A percentile compares a stretch with the other conserved stretches of the same genome.
Conservation (phyloP, 1,140 invertebrate species). For the Drosophila oshimai region DNA sequence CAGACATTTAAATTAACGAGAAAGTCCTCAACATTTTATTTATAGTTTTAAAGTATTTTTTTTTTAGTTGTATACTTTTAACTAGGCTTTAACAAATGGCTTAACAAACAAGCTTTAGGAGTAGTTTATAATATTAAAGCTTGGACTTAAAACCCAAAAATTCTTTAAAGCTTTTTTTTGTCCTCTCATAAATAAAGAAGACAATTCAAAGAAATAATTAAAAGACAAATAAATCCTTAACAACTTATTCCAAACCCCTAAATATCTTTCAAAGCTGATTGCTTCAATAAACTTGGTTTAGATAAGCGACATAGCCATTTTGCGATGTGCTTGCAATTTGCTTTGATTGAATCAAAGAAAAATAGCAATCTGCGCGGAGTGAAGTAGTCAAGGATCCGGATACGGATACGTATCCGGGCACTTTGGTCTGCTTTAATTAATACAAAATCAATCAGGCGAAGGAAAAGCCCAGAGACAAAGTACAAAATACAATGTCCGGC, state of each 20-base stretch:
- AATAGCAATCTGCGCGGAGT: not conserved
- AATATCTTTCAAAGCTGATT: not conserved
- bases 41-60: too few relatives aligned
- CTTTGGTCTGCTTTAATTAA: slow-evolving; percentile 17
- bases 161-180: too few relatives aligned
- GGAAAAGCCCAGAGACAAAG: not conserved
- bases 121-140: too few relatives aligned
- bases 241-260: not conserved
- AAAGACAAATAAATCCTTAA: not conserved
- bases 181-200: too few relatives aligned
- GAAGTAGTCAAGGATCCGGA: not conserved
- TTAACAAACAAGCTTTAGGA: too few relatives aligned
- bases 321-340: not conserved
- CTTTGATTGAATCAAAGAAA: not conserved
- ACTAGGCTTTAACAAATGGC: too few relatives aligned
- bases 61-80: too few relatives aligned
- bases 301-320: not conserved
- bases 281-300: not conserved
- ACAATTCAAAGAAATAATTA: not conserved
- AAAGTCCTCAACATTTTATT: too few relatives aligned
- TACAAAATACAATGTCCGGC: slow-evolving; percentile 1
- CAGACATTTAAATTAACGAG: too few relatives aligned
- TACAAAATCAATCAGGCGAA: slow-evolving; percentile 19
- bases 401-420: too few relatives aligned
- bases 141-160: too few relatives aligned